Evolutionary conservation across 2,888 invertebrate genomes (phyloP).

Genomic region (Tipula lateralis): DNA sequence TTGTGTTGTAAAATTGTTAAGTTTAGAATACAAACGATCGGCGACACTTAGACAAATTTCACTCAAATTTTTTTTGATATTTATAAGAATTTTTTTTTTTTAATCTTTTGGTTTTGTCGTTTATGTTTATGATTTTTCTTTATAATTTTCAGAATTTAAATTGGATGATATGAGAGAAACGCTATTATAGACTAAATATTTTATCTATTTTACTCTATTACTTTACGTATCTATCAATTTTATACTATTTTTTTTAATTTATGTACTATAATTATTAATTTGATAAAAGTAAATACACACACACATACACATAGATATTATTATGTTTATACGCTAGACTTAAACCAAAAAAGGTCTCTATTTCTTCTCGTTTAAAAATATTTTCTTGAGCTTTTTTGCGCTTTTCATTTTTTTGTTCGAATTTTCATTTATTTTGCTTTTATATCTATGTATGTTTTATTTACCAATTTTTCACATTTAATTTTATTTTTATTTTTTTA

Average conservation of each 20-base stretch:
- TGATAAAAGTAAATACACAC: no score
- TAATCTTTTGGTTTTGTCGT: not conserved
- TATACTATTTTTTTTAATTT: not conserved
- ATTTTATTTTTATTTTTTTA: not conserved
- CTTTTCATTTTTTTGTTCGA: not conserved
- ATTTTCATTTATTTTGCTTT: not conserved
- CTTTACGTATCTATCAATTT: conserved; percentile 1
- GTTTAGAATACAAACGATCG: not conserved
- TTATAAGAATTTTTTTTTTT: not conserved
- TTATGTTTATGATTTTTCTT: not conserved
- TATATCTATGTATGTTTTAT: not conserved
- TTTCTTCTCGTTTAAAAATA: not conserved
- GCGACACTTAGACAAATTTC: not conserved
- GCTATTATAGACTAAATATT: conserved; percentile 3
- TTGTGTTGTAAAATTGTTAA: not conserved
- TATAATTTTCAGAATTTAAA: conserved; percentile 19
- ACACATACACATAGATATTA: not conserved
- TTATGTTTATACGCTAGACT: not conserved
- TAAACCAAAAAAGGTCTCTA: not conserved
- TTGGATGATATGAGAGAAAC: not conserved
- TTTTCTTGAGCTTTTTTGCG: conserved; percentile 33
- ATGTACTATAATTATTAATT: not conserved
- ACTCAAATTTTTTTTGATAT: not conserved
- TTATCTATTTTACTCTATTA: not conserved
- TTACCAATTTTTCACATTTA: not conserved